Percentiles rank a stretch among this genome's conserved stretches.
Conservation (phyloP, 2,113 vertebrate species). For the Taxidea taxus region DNA sequence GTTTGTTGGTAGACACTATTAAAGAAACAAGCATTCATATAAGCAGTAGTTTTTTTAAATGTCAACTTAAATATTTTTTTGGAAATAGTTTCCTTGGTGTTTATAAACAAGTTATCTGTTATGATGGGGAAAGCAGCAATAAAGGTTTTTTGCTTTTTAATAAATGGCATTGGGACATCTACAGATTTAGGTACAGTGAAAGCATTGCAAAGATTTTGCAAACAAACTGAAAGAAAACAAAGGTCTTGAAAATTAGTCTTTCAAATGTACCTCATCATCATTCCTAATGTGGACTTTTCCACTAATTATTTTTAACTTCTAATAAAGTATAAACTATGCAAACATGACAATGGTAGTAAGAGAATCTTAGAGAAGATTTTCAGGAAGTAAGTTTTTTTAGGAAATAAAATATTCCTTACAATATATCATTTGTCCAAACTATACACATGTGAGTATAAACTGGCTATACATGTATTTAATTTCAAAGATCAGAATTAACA, state of each 20-base stretch:
- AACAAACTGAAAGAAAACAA: neutral
- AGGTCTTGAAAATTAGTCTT: neutral
- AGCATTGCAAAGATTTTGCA: neutral
- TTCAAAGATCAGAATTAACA: conserved; percentile 13
- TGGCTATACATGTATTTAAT: neutral
- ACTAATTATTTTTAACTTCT: neutral
- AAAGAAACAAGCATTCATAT: neutral
- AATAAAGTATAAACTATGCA: neutral
- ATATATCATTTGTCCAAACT: neutral
- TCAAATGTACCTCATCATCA: neutral
- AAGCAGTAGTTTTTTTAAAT: neutral
- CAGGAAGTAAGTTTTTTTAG: neutral
- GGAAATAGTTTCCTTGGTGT: neutral
- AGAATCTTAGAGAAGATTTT: neutral
- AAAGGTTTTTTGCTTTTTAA: neutral
- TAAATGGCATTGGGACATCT: neutral
- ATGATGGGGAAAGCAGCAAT: neutral
- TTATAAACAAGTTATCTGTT: neutral
- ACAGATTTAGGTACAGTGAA: neutral
- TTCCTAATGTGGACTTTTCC: neutral
- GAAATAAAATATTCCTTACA: conserved; percentile 21
- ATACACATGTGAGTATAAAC: neutral
- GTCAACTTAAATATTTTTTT: neutral
- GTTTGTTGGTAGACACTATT: neutral
- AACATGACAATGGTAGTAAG: neutral